Base-by-base conservation (phyloP, 2,888 invertebrate genomes). In the Microplitis manilae region DNA sequence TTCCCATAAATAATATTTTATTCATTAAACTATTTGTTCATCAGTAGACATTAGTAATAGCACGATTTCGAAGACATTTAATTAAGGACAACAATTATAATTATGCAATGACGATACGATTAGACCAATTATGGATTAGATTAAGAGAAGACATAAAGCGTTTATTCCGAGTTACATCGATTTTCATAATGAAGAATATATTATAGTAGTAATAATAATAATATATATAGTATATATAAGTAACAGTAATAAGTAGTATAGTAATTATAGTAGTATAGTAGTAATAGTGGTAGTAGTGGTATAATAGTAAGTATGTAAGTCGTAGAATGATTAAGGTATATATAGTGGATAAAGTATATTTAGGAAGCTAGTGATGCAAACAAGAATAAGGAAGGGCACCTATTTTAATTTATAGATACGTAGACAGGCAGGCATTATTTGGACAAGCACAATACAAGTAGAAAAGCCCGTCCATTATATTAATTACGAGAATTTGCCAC, bases 371-470 rank as follows among this genome's bases (percentile, higher is more conserved):
- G 62, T 72, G 40, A 64, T 39, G 72, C 41, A 72, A 72, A 72
- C 41, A 41, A 61, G 50, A 50, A 13, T 50, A 50, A 50, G 50
- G 38, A 71, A 71, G 62, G 68, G 17, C 40, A 68, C 17, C 41
- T 40, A 72, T 17, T 61, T 8, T 64, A 72, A 39, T 38, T 39
- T 61, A 50, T 15, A 72, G 50, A 72, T 62, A 72, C 71, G 68
- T 70, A 68, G 41, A 72, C 20, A 76, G 67, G 68, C 77, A 77
- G 68, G 76, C 76, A 76, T 72, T 65, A 30, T 73, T 68, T 73
- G 68, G 77, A 77, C 62, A 77, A 77, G 77, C 77, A 77, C 73
- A 61, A 50, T 50, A 50, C 50, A 50, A 50, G 67, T 71, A 62
- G 62, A 64, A 38, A 72, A 72, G 72, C 73, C 73, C 73, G 68